phyloP scores from a whole-genome alignment of 2,888 invertebrate species.

The Drosophila anomelani region DNA sequence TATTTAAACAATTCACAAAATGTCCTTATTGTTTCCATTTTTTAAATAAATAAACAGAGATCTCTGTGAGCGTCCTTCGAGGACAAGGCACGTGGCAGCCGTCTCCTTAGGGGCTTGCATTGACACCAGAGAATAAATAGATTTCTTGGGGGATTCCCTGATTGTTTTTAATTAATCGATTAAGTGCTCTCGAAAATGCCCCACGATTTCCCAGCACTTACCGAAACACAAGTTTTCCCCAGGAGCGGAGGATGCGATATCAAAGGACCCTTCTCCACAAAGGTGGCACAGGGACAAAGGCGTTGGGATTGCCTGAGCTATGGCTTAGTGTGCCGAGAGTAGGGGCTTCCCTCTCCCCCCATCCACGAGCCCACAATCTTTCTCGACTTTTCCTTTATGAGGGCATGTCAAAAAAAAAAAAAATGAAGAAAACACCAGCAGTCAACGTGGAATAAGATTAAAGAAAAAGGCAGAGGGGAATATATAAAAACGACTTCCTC shows the following conservation, averaged over 20 bases:
- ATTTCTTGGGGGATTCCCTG: constrained; percentile 8
- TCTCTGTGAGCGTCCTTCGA: no score
- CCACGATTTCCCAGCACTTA: constrained; percentile 15
- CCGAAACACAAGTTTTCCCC: constrained; percentile 4
- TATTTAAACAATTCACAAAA: not conserved
- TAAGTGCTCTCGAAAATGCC: constrained; percentile 38
- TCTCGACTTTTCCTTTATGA: constrained; percentile 65
- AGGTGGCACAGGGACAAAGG: constrained; percentile 18
- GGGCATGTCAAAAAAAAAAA: constrained; percentile 39
- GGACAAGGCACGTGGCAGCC: not conserved
- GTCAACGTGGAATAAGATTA: constrained; percentile 39
- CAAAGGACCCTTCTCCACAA: constrained; percentile 23
- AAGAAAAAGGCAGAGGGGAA: constrained; percentile 46
- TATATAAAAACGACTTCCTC: constrained; percentile 77
- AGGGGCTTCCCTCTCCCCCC: not conserved
- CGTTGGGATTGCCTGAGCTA: constrained; percentile 14
- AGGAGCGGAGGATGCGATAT: constrained; percentile 17
- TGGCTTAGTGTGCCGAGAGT: not conserved
- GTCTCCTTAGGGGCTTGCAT: not conserved
- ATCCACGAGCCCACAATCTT: constrained; percentile 17
- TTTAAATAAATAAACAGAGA: not conserved
- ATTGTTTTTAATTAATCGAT: constrained; percentile 34
- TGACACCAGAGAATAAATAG: constrained; percentile 3
- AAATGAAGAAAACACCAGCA: constrained; percentile 13
- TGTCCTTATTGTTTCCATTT: not conserved